Base-by-base conservation (phyloP, 2,888 invertebrate genomes). In the Tuberolachnus salignus region DNA sequence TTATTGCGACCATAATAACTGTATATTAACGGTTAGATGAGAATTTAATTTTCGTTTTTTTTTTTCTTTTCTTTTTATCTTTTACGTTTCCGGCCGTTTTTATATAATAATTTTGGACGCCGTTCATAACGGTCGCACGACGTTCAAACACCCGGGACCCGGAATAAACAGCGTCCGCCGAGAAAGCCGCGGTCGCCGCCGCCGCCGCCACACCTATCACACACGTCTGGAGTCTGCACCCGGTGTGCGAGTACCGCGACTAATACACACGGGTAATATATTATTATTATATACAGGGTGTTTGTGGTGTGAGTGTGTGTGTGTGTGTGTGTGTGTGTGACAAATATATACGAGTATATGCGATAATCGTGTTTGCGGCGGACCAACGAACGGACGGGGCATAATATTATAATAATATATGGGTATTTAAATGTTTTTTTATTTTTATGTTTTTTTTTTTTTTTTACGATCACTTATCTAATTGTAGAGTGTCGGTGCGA, bases 401-500 rank as follows among this genome's bases (percentile, higher is more conserved):
- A 46, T 46, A 10, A 13, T 46, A 46, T 44, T 44, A 46, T 46
- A 46, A 46, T 13, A 46, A 46, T 8, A 19, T 19, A 6, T 71
- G n/a, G 11, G 57, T 71, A 57, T 57, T 71, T 44, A 55, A 70
- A 70, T 21, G 21, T 11, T 55, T 69, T 16, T 11, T n/a, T n/a
- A n/a, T n/a, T n/a, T n/a, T n/a, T n/a, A n/a, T n/a, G n/a, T n/a
- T n/a, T 61, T 55, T 70, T 69, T 42, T 14, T 70, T 8, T 23
- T 19, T 59, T 59, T 59, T 72, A 59, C 26, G 49, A 71, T 59
- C 26, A 49, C n/a, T 59, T 34, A 49, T 72, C 61, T 72, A 72
- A 72, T 61, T 72, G 59, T 49, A 72, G 46, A 72, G 72, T 72
- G 72, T 72, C 19, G 46, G 49, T 61, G 72, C 26, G 49, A 72